These are phyloP conservation scores for Stigmatopora nigra DNA, from an alignment of 2,113 vertebrate genomes.

Conservation along the genomic window DNA sequence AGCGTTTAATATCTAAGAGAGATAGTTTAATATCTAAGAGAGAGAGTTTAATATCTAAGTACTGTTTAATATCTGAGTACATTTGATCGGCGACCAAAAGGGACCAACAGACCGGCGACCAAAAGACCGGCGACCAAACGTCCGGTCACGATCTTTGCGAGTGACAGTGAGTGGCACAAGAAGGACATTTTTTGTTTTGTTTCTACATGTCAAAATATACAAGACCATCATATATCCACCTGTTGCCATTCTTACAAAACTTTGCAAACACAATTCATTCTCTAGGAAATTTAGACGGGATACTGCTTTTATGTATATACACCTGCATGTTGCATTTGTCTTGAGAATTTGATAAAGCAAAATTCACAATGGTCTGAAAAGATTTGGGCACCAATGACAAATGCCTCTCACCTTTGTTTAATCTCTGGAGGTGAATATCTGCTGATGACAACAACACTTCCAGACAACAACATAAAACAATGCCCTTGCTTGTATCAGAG, in stretches of 20 bases:
- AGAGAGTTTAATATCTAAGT: no score
- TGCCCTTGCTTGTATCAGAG: conserved; percentile 75
- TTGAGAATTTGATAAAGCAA: no score
- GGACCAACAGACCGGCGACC: no score
- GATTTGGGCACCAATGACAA: neutral
- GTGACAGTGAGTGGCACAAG: neutral
- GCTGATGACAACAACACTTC: conserved; percentile 83
- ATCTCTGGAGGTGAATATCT: conserved; percentile 35
- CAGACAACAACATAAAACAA: conserved; percentile 78
- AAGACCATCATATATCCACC: neutral
- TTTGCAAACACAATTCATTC: neutral
- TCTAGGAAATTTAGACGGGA: neutral
- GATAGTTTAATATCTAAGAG: no score
- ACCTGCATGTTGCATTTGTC: no score
- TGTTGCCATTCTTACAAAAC: neutral
- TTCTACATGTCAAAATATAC: neutral
- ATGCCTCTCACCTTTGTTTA: neutral
- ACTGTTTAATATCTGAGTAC: no score
- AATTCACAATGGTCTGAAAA: no score
- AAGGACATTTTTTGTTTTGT: neutral
- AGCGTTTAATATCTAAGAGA: no score
- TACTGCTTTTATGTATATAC: no score
- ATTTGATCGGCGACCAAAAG: no score
- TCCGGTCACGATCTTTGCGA: no score
- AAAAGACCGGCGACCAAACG: no score